Conservation (phyloP, 2,888 invertebrate species). For the Lycia hirtaria region DNA sequence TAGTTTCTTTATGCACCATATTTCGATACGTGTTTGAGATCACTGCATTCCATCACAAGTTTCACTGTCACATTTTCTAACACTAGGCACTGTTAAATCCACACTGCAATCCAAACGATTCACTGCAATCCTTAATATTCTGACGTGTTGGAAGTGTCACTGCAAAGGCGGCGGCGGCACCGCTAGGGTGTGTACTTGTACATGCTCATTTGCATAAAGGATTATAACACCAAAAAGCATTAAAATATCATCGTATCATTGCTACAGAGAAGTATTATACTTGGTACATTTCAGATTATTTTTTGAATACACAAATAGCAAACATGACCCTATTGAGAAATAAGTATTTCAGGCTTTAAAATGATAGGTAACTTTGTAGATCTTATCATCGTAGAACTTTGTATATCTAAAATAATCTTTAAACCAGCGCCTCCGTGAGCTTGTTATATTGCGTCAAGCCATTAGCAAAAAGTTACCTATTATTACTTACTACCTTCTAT, state of each 20-base stretch:
- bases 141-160: constrained; percentile 44
- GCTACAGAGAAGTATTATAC: background rate
- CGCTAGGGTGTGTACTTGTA: constrained; percentile 36
- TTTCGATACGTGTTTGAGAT: constrained; percentile 11
- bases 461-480: no score
- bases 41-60: constrained; percentile 70
- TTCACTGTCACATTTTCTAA: constrained; percentile 72
- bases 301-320: no score
- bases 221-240: constrained; percentile 43
- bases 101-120: constrained; percentile 82
- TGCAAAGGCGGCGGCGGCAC: constrained; percentile 77
- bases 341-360: no score
- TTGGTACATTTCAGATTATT: no score
- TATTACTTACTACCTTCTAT: no score
- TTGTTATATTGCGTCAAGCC: no score
- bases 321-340: background rate
- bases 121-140: constrained; percentile 80
- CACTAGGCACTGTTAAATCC: constrained; percentile 73
- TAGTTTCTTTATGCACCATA: constrained; percentile 9
- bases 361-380: no score
- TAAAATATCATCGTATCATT: constrained; percentile 39
- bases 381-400: no score
- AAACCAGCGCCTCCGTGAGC: no score
- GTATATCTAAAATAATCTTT: no score
- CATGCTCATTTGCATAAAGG: constrained; percentile 44